A percentile compares a stretch with the other conserved stretches of the same genome.
Conservation (phyloP, 2,797 vertebrate species). For the Bovichtus diacanthus region DNA sequence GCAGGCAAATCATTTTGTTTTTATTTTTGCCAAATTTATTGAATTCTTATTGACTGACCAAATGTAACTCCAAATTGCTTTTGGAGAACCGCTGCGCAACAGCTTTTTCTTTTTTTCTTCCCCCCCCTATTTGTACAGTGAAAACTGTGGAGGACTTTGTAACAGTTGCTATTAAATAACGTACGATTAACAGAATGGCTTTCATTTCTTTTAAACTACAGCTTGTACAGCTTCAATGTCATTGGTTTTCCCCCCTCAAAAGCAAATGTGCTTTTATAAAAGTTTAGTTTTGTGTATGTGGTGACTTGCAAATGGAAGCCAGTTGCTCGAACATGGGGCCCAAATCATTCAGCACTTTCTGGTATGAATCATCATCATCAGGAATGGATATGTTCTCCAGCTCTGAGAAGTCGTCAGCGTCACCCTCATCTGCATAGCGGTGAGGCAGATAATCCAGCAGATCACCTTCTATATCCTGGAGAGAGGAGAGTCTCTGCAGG, state of each 20-base stretch:
- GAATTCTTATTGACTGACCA: slow-evolving; percentile 25
- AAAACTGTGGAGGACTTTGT: slow-evolving; percentile 53
- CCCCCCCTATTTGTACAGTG: slow-evolving; percentile 31
- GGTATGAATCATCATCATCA: background rate
- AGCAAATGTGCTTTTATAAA: background rate
- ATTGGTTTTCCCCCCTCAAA: background rate
- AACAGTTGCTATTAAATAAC: slow-evolving; percentile 72
- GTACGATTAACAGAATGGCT: slow-evolving; percentile 16
- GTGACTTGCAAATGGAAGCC: slow-evolving; percentile 55
- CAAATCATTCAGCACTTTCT: slow-evolving; percentile 41
- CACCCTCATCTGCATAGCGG: slow-evolving; percentile 58
- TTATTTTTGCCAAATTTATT: background rate
- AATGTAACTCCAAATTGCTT: slow-evolving; percentile 37
- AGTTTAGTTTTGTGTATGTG: background rate
- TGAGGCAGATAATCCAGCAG: slow-evolving; percentile 51
- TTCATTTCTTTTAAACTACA: background rate
- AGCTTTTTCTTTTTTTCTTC: slow-evolving; percentile 13
- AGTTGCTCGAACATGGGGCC: slow-evolving; percentile 58
- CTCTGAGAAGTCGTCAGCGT: background rate
- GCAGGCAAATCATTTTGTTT: slow-evolving; percentile 23
- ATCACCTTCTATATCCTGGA: slow-evolving; percentile 31
- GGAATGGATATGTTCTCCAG: slow-evolving; percentile 55
- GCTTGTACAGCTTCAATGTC: background rate
- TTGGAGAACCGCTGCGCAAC: slow-evolving; percentile 31
- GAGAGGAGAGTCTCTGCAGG: slow-evolving; percentile 55